Evolutionary conservation across 2,797 vertebrate genomes (phyloP), one percentile per base, ranked within the genome.

Genomic region (Fratercula arctica): DNA sequence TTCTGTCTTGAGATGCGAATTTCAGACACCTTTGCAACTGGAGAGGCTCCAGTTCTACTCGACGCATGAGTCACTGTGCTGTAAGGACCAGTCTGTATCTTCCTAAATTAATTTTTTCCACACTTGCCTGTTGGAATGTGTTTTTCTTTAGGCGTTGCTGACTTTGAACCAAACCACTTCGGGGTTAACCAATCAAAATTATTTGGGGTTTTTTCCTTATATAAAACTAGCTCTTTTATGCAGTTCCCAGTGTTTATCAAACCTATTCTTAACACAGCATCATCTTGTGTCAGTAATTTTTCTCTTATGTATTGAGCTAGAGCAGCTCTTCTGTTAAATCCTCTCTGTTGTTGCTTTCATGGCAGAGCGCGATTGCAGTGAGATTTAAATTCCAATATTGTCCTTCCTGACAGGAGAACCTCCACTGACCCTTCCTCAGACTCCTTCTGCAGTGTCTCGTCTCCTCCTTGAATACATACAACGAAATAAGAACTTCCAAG

Each of bases 131-230:
- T 33, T 50, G 86, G 61, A 45, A 54, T 39, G 18, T 16, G 0
- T 7, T 56, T 48, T 50, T 63, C 79, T 57, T 25, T 16, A 57
- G 20, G 29, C 4, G 0, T 46, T 4, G 0, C 0, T 50, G 64
- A 11, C 64, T 81, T n/a, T 9, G 51, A 45, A 9, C 9, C 4
- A 10, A 20, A 41, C 8, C 13, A 3, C 23, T 17, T 56, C 0
- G 3, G 35, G 19, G 6, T 70, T 28, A n/a, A 29, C 14, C 10
- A 50, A 29, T 17, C 31, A 15, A 70, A n/a, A 37, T 53, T 1
- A 18, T 54, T 60, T 54, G 31, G 6, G 1, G 5, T 28, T 50
- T 43, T 51, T 24, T 9, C 29, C 57, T 26, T 54, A 2, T 10
- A 18, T 31, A 3, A 20, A 39, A 39, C 37, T 16, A 35, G 43